Base-by-base conservation (phyloP, 2,888 invertebrate species). In the Chrysopilus asiliformis region DNA sequence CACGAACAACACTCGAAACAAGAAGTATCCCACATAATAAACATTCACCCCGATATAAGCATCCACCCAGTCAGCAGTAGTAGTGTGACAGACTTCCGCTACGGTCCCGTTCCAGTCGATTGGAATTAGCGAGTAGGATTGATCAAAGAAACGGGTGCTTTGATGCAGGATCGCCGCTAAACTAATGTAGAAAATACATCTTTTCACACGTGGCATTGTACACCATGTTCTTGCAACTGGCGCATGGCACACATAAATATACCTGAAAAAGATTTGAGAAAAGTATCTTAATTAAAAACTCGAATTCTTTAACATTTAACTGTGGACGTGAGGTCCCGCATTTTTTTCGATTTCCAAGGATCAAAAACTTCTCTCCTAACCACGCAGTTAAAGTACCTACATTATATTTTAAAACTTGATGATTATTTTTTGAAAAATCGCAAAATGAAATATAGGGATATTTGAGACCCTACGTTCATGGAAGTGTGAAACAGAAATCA, bases 191-290 rank as follows among this genome's bases (percentile, higher is more conserved):
- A 76, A 65, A 20, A 89, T 78, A 48, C 80, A 83, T 46, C 79
- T 79, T 55, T 78, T 75, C 31, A 85, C 89, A 38, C 79, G 71
- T n/a, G 71, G 68, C 66, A 71, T 66, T 5, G 72, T 72, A 56
- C 71, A 80, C 70, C 78, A 77, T n/a, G 80, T 80, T 40, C 86
- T 71, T 0, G 93, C 93, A 43, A 82, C 72, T 0, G 87, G 79
- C 0, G 91, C 87, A 59, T 91, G 90, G 54, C 91, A 93, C 2
- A 94, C 91, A 64, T 90, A 94, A 51, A 94, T 85, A 67, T 91
- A 94, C 43, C 63, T 63, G 51, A 2, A 44, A n/a, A n/a, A n/a
- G n/a, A 32, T 14, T 17, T 19, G 26, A 17, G 12, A n/a, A n/a
- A n/a, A n/a, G n/a, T n/a, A n/a, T n/a, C n/a, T n/a, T n/a, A n/a